A percentile compares a stretch with the other conserved stretches of the same genome.
Conservation (phyloP, 1,140 invertebrate species). For the Zaprionus inermis region DNA sequence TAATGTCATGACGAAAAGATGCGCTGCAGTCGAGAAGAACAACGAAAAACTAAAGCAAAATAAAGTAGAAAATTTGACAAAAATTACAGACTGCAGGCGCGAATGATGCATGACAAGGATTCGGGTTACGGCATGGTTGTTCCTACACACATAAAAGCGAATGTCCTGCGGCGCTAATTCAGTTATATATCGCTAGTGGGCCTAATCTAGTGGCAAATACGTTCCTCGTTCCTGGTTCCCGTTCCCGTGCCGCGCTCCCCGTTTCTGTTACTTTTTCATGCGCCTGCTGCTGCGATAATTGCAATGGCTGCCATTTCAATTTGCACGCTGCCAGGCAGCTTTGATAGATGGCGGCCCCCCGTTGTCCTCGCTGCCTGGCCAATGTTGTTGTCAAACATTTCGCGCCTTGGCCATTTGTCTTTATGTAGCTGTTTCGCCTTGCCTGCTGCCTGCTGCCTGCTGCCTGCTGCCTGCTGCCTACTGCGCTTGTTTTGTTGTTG, state of each 20-base stretch:
- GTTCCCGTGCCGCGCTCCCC: neutral
- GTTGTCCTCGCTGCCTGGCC: slow-evolving; percentile 18
- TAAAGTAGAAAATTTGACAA: slow-evolving; percentile 6
- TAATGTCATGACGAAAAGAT: slow-evolving; percentile 80
- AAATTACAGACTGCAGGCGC: slow-evolving; percentile 66
- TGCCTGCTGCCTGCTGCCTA: neutral
- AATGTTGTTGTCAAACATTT: slow-evolving; percentile 68
- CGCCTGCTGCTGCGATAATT: slow-evolving; percentile 63
- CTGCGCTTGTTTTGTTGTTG: slow-evolving; percentile 6
- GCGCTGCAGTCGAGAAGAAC: slow-evolving; percentile 56
- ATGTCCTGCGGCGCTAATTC: slow-evolving; percentile 69
- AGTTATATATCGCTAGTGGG: slow-evolving; percentile 72
- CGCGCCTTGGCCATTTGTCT: slow-evolving; percentile 78
- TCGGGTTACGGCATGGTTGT: slow-evolving; percentile 12
- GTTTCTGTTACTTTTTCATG: slow-evolving; percentile 3
- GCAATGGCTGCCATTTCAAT: slow-evolving; percentile 77
- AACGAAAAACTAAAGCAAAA: neutral
- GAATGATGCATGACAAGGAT: slow-evolving; percentile 67
- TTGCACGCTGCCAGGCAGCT: slow-evolving; percentile 54
- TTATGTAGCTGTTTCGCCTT: slow-evolving; percentile 23
- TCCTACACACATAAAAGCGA: slow-evolving; percentile 40
- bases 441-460: slow-evolving; percentile 3
- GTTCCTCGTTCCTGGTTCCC: neutral
- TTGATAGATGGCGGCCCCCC: slow-evolving; percentile 66
- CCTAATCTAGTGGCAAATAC: slow-evolving; percentile 70